These are phyloP conservation scores for Sardinella longiceps DNA, from an alignment of 2,797 vertebrate genomes.

Conservation along the genomic window DNA sequence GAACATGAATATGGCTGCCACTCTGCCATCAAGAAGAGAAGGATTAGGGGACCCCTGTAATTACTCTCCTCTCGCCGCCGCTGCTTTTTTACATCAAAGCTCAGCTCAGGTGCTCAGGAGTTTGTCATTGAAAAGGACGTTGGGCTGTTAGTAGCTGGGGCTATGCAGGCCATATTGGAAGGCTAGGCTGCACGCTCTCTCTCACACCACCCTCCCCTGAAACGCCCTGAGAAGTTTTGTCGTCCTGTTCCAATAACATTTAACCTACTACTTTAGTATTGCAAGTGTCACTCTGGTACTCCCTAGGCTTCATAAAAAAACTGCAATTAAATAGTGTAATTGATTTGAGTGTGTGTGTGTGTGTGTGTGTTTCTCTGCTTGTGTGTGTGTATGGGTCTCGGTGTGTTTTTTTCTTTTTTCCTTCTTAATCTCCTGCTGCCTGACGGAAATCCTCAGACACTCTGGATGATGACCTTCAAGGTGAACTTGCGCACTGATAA, in stretches of 20 bases:
- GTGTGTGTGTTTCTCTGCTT: conserved; percentile 19
- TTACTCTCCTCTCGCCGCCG: neutral
- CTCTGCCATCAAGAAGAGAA: conserved; percentile 7
- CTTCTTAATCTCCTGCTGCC: conserved; percentile 28
- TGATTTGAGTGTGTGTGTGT: neutral
- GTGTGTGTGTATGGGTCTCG: neutral
- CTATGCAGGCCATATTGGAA: neutral
- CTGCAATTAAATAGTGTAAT: neutral
- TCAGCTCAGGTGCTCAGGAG: neutral
- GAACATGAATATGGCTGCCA: conserved; percentile 3
- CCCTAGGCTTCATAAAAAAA: neutral
- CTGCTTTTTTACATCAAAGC: neutral
- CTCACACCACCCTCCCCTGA: too few species aligned
- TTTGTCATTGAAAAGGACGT: conserved; percentile 11
- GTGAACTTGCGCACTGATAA: conserved; percentile 29
- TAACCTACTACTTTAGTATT: neutral
- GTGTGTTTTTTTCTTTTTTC: neutral
- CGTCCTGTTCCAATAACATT: neutral
- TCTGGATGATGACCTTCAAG: conserved; percentile 41
- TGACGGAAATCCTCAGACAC: conserved; percentile 39
- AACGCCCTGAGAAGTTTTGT: neutral
- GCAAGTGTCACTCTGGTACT: neutral
- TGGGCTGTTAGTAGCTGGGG: neutral
- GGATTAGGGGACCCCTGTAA: conserved; percentile 14
- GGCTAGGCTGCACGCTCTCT: neutral